phyloP scores from a whole-genome alignment of 1,140 invertebrate species.

The Neomicropteryx cornuta region DNA sequence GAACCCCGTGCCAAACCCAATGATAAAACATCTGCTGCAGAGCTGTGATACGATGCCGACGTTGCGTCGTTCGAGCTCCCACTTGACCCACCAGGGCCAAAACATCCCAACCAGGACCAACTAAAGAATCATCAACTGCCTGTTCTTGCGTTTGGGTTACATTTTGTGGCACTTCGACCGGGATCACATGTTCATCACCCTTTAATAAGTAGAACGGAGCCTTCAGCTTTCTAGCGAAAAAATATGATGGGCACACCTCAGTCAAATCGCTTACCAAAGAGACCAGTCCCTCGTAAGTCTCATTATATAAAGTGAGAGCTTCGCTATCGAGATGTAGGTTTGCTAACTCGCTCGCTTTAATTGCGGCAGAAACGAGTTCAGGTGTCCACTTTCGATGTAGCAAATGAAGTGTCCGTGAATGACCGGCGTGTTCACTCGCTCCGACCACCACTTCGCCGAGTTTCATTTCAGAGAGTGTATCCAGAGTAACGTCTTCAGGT shows the following conservation, averaged over 20 bases:
- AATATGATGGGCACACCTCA: slow-evolving; percentile 73
- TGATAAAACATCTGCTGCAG: slow-evolving; percentile 75
- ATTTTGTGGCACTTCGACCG: too few relatives aligned
- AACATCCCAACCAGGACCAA: slow-evolving; percentile 56
- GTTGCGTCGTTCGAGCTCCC: slow-evolving; percentile 53
- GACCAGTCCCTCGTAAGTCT: slow-evolving; percentile 51
- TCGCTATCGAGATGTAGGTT: slow-evolving; percentile 45
- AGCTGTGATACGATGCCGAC: slow-evolving; percentile 59
- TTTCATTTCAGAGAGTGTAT: slow-evolving; percentile 23
- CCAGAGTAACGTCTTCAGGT: too few relatives aligned
- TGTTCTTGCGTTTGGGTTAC: too few relatives aligned
- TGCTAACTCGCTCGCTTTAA: slow-evolving; percentile 53
- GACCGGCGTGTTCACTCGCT: slow-evolving; percentile 57
- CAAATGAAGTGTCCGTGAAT: slow-evolving; percentile 41
- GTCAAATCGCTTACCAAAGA: slow-evolving; percentile 68
- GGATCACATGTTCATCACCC: too few relatives aligned
- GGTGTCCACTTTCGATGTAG: slow-evolving; percentile 50
- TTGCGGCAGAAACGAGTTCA: slow-evolving; percentile 46
- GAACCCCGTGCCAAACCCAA: slow-evolving; percentile 60
- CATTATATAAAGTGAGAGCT: slow-evolving; percentile 50
- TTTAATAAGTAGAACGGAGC: slow-evolving; percentile 65
- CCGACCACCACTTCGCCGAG: slow-evolving; percentile 53
- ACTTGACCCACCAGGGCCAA: slow-evolving; percentile 69
- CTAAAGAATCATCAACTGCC: slow-evolving; percentile 38
- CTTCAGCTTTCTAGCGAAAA: too few relatives aligned